Evolutionary conservation across 2,113 vertebrate species (phyloP).

Genomic region (Malurus melanocephalus): DNA sequence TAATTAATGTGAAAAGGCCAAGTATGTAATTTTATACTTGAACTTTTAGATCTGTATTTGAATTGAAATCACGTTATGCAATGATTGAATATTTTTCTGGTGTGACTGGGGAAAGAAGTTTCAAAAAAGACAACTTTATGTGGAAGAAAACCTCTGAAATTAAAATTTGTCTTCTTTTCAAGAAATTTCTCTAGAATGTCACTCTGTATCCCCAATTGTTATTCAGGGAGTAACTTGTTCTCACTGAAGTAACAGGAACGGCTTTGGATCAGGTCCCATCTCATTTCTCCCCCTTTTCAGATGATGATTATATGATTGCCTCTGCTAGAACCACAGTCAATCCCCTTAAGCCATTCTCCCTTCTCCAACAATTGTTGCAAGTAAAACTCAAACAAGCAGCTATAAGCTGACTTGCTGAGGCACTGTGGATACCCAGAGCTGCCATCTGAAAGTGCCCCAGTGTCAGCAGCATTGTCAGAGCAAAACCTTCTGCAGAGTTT

Average conservation of each 20-base stretch:
- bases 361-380: background rate
- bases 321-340: rapidly evolving
- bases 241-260: background rate
- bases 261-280: background rate
- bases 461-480: background rate
- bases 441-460: background rate
- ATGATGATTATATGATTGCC: background rate
- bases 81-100: background rate
- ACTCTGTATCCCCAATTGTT: background rate
- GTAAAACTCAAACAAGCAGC: background rate
- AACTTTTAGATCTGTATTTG: conserved; percentile 9
- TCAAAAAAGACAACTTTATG: background rate
- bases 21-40: background rate
- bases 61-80: background rate
- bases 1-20: conserved; percentile 31
- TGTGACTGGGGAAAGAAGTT: background rate
- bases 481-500: background rate
- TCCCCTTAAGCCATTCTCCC: background rate
- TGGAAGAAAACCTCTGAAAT: background rate
- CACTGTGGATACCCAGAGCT: background rate
- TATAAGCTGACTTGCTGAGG: background rate
- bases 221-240: background rate
- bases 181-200: background rate
- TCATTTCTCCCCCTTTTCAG: background rate
- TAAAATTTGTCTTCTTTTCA: background rate